Conservation (phyloP, 2,888 invertebrate species). For the Ditylenchus weischeri region DNA sequence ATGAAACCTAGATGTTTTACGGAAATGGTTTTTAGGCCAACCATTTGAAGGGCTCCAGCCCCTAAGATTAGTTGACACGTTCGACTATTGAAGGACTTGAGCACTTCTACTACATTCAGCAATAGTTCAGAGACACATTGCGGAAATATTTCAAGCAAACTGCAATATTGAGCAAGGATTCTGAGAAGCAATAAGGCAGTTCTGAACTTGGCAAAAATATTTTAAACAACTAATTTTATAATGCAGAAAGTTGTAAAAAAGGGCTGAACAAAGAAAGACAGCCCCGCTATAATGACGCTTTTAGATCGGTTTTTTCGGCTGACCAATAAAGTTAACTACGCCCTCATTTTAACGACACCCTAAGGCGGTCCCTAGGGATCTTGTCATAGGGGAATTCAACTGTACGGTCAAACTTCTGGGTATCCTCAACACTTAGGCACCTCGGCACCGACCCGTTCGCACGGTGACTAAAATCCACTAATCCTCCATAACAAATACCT, state of each 20-base stretch:
- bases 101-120: slow-evolving; percentile 64
- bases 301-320: too few species aligned
- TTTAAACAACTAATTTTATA: neutral
- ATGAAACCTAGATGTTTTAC: slow-evolving; percentile 77
- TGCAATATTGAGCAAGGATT: slow-evolving; percentile 86
- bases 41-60: slow-evolving; percentile 89
- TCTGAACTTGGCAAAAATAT: slow-evolving; percentile 53
- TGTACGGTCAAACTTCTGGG: too few species aligned
- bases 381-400: too few species aligned
- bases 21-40: slow-evolving; percentile 80
- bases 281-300: too few species aligned
- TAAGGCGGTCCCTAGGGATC: too few species aligned
- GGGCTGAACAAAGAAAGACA: too few species aligned
- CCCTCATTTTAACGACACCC: too few species aligned
- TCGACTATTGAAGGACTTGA: slow-evolving; percentile 63
- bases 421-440: too few species aligned
- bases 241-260: neutral
- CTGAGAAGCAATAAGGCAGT: slow-evolving; percentile 82
- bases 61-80: slow-evolving; percentile 87
- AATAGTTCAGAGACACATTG: slow-evolving; percentile 40
- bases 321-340: too few species aligned
- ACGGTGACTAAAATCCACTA: too few species aligned
- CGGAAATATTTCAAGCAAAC: slow-evolving; percentile 75
- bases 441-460: too few species aligned
- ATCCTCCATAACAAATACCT: too few species aligned